These are phyloP conservation scores for Helleia helle DNA, from an alignment of 2,888 invertebrate species.

Conservation along the genomic window DNA sequence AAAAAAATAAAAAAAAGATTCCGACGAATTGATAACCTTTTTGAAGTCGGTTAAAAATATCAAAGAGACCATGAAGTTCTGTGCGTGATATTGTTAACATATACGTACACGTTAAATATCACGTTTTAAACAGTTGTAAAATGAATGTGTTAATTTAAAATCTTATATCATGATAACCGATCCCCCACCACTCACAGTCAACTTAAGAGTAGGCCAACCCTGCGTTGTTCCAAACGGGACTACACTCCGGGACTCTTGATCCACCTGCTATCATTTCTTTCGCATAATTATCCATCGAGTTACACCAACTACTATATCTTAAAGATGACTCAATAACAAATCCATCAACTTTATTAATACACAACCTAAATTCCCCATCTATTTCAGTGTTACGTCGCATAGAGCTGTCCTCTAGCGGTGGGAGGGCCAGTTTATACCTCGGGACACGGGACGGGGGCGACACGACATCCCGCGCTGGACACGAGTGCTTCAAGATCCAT, in stretches of 20 bases:
- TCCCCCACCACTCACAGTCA: no score
- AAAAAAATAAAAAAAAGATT: no score
- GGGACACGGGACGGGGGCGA: conserved; percentile 29
- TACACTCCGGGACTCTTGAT: not conserved
- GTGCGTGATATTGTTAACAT: no score
- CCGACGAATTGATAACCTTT: no score
- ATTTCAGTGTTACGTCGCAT: conserved; percentile 34
- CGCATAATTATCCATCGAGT: not conserved
- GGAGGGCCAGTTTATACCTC: conserved; percentile 48
- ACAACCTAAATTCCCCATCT: conserved; percentile 1
- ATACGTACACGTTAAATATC: no score
- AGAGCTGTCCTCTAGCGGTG: conserved; percentile 39
- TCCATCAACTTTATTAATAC: not conserved
- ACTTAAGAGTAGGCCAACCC: no score
- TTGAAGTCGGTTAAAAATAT: no score
- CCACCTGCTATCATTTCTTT: not conserved
- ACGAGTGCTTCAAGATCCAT: conserved; percentile 43
- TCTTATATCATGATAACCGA: no score
- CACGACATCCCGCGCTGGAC: conserved; percentile 26
- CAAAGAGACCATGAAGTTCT: no score
- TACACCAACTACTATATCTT: not conserved
- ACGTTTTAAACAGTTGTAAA: no score
- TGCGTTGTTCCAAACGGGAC: not conserved
- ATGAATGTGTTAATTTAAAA: no score
- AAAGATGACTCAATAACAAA: no score